phyloP scores from a whole-genome alignment of 1,140 invertebrate species.

The Caenorhabditis tropicalis region DNA sequence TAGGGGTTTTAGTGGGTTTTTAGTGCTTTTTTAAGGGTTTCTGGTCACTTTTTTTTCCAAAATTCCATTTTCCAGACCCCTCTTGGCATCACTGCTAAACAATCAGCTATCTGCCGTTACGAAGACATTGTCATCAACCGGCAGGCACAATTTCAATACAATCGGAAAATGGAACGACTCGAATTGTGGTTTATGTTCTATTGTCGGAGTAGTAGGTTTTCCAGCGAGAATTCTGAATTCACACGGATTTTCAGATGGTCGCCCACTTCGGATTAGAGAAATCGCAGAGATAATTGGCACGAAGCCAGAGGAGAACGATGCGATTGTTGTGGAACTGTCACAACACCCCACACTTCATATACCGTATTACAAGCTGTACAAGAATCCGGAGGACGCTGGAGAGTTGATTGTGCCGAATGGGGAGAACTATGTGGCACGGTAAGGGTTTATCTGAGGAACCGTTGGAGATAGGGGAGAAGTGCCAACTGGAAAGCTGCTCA shows the following conservation, averaged over 20 bases:
- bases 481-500: background rate
- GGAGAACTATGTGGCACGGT: background rate
- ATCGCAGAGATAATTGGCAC: constrained; percentile 18
- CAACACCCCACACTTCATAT: background rate
- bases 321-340: constrained; percentile 8
- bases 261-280: background rate
- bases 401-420: background rate
- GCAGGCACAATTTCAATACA: constrained; percentile 3
- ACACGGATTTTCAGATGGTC: background rate
- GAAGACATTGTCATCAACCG: constrained; percentile 5
- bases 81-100: background rate
- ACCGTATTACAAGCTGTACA: constrained; percentile 22
- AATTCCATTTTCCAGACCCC: background rate
- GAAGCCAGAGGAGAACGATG: constrained; percentile 30
- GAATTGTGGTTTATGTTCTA: constrained; percentile 33
- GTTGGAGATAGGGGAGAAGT: background rate
- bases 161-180: background rate
- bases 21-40: too few relatives aligned
- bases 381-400: background rate
- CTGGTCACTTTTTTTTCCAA: too few relatives aligned
- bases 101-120: constrained; percentile 23
- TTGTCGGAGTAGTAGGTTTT: background rate
- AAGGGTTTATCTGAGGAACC: background rate
- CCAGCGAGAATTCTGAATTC: too few relatives aligned
- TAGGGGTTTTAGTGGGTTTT: too few relatives aligned